Conservation (phyloP, 1,140 invertebrate genomes). For the Cotesia chilonis region DNA sequence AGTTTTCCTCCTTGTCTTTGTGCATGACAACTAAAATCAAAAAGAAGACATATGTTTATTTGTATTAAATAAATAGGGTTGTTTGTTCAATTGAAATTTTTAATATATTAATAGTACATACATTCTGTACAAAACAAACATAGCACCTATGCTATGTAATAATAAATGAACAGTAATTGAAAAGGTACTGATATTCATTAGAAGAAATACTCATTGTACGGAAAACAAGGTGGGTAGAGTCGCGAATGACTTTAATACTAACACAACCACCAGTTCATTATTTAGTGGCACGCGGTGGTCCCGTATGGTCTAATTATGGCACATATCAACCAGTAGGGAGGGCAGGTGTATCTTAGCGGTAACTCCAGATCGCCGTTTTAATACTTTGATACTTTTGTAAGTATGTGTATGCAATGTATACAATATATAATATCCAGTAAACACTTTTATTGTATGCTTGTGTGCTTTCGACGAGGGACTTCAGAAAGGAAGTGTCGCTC, state of each 20-base stretch:
- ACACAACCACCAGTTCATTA: conserved; percentile 36
- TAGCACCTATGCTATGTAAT: not conserved
- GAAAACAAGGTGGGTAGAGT: conserved; percentile 26
- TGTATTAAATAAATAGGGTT: conserved; percentile 7
- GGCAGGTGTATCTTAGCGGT: conserved; percentile 54
- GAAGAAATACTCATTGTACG: not conserved
- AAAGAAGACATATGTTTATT: conserved; percentile 19
- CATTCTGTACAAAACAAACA: too few species aligned
- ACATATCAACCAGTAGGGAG: conserved; percentile 46
- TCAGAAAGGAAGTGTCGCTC: conserved; percentile 58
- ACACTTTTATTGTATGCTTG: not conserved
- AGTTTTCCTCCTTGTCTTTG: conserved; percentile 87
- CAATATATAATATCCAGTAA: not conserved
- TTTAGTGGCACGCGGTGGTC: conserved; percentile 43
- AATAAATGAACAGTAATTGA: not conserved
- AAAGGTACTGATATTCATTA: not conserved
- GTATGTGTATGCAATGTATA: too few species aligned
- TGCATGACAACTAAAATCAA: conserved; percentile 89
- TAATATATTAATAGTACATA: not conserved
- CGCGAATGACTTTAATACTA: conserved; percentile 26
- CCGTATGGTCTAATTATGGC: conserved; percentile 52
- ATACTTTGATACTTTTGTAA: conserved; percentile 33
- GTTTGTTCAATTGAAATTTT: not conserved
- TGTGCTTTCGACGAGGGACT: conserved; percentile 40
- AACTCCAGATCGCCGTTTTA: conserved; percentile 53